phyloP scores from a whole-genome alignment of 2,797 vertebrate species.

The Xyrichtys novacula region DNA sequence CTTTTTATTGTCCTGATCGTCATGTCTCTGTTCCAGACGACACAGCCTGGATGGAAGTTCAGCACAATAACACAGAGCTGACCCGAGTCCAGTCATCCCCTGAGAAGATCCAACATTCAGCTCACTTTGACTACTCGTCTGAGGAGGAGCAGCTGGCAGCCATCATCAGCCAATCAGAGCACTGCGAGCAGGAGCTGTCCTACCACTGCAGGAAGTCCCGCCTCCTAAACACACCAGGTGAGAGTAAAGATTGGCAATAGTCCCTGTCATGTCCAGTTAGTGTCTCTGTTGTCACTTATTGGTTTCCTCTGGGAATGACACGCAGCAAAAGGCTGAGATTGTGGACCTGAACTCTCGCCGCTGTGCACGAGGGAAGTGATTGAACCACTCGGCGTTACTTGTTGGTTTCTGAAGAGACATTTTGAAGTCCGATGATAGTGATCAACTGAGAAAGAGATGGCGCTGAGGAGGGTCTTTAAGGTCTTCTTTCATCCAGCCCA shows the following conservation, averaged over 20 bases:
- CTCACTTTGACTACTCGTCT: slow-evolving; percentile 90
- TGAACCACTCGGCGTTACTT: no score
- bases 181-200: slow-evolving; percentile 93
- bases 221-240: slow-evolving; percentile 92
- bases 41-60: slow-evolving; percentile 90
- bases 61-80: slow-evolving; percentile 93
- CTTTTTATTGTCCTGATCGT: neutral
- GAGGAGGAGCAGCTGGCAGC: slow-evolving; percentile 88
- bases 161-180: slow-evolving; percentile 87
- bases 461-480: no score
- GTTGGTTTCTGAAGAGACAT: no score
- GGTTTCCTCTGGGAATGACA: no score
- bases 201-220: slow-evolving; percentile 93
- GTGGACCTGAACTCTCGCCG: no score
- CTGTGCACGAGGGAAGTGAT: no score
- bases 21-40: slow-evolving; percentile 77
- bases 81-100: slow-evolving; percentile 86
- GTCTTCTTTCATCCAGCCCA: no score
- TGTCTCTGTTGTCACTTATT: no score
- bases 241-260: neutral
- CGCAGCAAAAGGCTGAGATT: no score
- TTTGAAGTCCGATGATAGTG: no score
- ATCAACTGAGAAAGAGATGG: no score
- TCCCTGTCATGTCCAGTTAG: neutral
- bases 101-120: slow-evolving; percentile 80